Conservation (phyloP, 2,888 invertebrate species). For the Enchytraeus crypticus region DNA sequence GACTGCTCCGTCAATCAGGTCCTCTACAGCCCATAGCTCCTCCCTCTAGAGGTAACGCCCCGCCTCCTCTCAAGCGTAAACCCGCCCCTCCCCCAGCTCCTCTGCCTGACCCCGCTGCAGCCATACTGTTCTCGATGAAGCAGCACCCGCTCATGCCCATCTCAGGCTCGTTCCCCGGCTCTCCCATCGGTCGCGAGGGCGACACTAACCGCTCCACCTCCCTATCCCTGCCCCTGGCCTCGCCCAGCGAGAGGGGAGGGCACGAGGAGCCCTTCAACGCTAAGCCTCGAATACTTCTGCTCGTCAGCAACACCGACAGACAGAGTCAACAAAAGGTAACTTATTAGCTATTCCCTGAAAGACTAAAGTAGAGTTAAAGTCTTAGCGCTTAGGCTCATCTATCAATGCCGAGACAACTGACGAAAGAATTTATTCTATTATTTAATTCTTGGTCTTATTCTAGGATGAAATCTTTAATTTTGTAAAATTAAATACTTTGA, state of each 20-base stretch:
- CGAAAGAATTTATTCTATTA: not conserved
- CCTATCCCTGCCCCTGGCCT: not conserved
- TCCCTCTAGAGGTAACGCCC: not conserved
- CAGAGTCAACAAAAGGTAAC: conserved; percentile 54
- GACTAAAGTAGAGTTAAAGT: not conserved
- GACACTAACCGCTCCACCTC: not conserved
- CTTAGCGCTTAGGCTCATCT: not conserved
- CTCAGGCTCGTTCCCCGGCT: too few species aligned
- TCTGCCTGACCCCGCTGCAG: not conserved
- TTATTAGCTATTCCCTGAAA: not conserved
- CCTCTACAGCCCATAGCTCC: too few species aligned
- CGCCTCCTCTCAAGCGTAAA: not conserved
- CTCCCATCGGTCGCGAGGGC: not conserved
- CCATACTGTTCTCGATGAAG: too few species aligned
- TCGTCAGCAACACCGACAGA: conserved; percentile 86
- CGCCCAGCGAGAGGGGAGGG: not conserved
- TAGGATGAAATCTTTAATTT: too few species aligned
- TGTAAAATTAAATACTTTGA: too few species aligned
- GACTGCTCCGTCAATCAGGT: too few species aligned
- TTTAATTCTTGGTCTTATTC: not conserved
- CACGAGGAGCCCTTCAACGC: not conserved
- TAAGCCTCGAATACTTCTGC: conserved; percentile 55
- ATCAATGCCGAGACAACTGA: not conserved
- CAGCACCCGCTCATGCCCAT: too few species aligned
- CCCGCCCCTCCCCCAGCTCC: not conserved